Conservation (phyloP, 2,113 vertebrate genomes). For the Sphaerodactylus townsendi region DNA sequence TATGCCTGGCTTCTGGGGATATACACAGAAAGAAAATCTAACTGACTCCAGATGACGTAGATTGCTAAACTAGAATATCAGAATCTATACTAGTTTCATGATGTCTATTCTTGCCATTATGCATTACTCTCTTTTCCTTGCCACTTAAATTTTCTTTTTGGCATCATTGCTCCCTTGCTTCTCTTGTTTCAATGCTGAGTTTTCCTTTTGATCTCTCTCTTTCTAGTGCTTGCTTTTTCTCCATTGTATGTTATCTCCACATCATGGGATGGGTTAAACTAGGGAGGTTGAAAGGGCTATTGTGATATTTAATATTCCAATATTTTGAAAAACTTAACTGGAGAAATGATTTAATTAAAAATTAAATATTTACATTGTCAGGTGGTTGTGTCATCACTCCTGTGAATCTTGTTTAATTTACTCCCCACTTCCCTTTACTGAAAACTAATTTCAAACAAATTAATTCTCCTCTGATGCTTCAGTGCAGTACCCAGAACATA, state of each 20-base stretch:
- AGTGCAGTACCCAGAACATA: neutral
- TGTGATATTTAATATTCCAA: neutral
- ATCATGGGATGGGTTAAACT: neutral
- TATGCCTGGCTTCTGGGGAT: neutral
- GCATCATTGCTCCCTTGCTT: too few species aligned
- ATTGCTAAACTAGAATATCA: neutral
- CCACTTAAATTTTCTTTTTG: neutral
- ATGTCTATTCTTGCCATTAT: neutral
- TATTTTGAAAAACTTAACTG: neutral
- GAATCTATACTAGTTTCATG: neutral
- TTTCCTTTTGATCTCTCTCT: neutral
- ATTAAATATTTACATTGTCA: conserved; percentile 3
- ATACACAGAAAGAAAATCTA: neutral
- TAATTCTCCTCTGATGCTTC: neutral
- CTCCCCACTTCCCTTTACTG: neutral
- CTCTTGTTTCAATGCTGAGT: neutral
- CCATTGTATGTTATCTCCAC: neutral
- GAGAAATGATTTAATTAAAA: conserved; percentile 5
- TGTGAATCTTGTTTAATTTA: neutral
- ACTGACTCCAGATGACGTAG: neutral
- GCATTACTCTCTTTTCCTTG: neutral
- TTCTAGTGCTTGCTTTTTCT: conserved; percentile 1
- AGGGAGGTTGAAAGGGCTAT: neutral
- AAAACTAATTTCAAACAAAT: neutral
- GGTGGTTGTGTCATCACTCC: neutral